A percentile compares a stretch with the other conserved stretches of the same genome.
phyloP scores from a whole-genome alignment of 2,113 vertebrate species.

The Danionella cerebrum region DNA sequence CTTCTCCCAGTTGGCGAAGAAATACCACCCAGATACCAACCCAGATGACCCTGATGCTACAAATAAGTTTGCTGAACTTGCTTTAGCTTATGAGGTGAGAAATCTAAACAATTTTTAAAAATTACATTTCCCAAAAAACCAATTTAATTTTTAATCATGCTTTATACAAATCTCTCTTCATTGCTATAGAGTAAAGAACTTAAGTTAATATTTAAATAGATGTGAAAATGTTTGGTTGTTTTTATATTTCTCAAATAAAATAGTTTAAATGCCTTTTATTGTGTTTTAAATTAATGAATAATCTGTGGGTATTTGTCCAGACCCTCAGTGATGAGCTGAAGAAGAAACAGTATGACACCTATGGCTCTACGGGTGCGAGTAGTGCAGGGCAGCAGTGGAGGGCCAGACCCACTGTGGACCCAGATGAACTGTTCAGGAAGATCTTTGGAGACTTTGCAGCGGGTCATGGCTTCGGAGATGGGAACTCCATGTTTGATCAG shows the following conservation, averaged over 20 bases:
- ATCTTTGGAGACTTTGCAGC: slow-evolving; percentile 92
- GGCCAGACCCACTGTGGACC: slow-evolving; percentile 72
- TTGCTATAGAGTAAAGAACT: too few species aligned
- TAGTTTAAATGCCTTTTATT: too few species aligned
- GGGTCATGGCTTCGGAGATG: slow-evolving; percentile 76
- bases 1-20: slow-evolving; percentile 84
- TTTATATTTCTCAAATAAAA: too few species aligned
- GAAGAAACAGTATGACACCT: slow-evolving; percentile 88
- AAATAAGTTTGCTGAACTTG: slow-evolving; percentile 91
- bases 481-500: slow-evolving; percentile 81
- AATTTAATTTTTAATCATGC: too few species aligned
- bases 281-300: too few species aligned
- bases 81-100: slow-evolving; percentile 90
- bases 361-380: slow-evolving; percentile 66
- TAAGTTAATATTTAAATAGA: too few species aligned
- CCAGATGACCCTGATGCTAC: slow-evolving; percentile 94
- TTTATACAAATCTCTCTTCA: too few species aligned
- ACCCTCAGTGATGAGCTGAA: slow-evolving; percentile 87
- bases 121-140: too few species aligned
- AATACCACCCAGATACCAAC: slow-evolving; percentile 95
- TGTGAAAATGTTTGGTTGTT: too few species aligned
- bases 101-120: too few species aligned
- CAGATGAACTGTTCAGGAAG: slow-evolving; percentile 92
- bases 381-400: slow-evolving; percentile 76
- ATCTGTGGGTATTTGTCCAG: slow-evolving; percentile 48